Evolutionary conservation across 2,113 vertebrate genomes (phyloP).

Genomic region (Cyanoliseus patagonus): DNA sequence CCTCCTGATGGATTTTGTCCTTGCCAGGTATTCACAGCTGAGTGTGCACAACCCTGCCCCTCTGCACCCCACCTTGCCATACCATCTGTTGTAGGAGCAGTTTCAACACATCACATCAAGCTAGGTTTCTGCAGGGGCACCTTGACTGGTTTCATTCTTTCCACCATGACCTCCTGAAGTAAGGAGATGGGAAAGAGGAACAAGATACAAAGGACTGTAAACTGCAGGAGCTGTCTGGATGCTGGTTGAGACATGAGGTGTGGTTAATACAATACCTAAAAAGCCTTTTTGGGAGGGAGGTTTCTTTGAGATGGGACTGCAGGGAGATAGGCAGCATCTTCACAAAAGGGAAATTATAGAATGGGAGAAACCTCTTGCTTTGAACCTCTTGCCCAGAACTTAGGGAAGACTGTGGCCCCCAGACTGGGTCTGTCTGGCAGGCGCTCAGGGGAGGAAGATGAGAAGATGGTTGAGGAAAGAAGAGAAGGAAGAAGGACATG

Average conservation of each 20-base stretch:
- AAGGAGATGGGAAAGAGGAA: background rate
- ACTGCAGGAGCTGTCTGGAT: background rate
- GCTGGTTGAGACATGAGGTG: background rate
- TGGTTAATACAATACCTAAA: background rate
- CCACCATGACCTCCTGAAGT: background rate
- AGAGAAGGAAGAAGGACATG: background rate
- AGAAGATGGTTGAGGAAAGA: background rate
- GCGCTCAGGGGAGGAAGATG: background rate
- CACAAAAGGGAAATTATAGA: background rate
- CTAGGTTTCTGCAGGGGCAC: background rate
- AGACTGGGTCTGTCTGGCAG: background rate
- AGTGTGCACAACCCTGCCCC: background rate
- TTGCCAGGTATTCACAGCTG: background rate
- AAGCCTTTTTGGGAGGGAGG: background rate
- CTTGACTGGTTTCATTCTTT: background rate
- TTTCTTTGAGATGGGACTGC: background rate
- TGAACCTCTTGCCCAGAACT: accelerated
- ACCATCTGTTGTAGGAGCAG: background rate
- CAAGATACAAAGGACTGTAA: background rate
- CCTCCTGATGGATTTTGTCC: background rate
- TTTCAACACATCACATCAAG: background rate
- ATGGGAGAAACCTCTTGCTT: background rate
- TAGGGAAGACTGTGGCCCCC: background rate
- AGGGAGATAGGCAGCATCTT: background rate
- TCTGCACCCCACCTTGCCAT: background rate